Base-by-base conservation (phyloP, 2,113 vertebrate genomes). In the Perca flavescens region DNA sequence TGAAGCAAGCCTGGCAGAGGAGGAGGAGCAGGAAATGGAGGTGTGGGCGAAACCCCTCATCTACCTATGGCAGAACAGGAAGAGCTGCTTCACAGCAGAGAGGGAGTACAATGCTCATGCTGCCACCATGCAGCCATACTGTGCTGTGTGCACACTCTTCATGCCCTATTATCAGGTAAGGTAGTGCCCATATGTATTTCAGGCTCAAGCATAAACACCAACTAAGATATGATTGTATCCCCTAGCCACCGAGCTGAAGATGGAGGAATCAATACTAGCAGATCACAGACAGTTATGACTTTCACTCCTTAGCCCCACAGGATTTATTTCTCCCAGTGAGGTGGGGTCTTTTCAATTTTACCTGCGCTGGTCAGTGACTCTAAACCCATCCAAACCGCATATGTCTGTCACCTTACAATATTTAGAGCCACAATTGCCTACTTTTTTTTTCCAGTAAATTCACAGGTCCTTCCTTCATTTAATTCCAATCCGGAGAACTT, bases 121-220 rank as follows among this genome's bases (percentile, higher is more conserved):
- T 68, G 97, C 97, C 76, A 94, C 91, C 88, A 93, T 93, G 82
- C 90, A 96, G 56, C 98, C 98, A 0, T 80, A 96, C 81, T 99
- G 98, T 85, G 98, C 98, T 4, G 94, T 99, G 72, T 99, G 98
- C 87, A 96, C 96, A n/a, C 96, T 99, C 76, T 95, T 99, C 61
- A 96, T 96, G 96, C 97, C 98, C 0, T 99, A 99, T 89, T 96
- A 96, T 84, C 97, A 97, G 97, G 98, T 98, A 96, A 77, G 74
- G 1, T 22, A 15, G n/a, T 43, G 22, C 11, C 1, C 3, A 6
- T 36, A 66, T 69, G 43, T 63, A 58, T 43, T 63, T 13, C 17
- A 34, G 21, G 34, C 61, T 46, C 1, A 0, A 49, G n/a, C 76
- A 73, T 43, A 68, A 74, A 53, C 9, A 22, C 61, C 52, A 47